These are phyloP conservation scores for Silurus aristotelis DNA, from an alignment of 2,797 vertebrate species.

Conservation along the genomic window DNA sequence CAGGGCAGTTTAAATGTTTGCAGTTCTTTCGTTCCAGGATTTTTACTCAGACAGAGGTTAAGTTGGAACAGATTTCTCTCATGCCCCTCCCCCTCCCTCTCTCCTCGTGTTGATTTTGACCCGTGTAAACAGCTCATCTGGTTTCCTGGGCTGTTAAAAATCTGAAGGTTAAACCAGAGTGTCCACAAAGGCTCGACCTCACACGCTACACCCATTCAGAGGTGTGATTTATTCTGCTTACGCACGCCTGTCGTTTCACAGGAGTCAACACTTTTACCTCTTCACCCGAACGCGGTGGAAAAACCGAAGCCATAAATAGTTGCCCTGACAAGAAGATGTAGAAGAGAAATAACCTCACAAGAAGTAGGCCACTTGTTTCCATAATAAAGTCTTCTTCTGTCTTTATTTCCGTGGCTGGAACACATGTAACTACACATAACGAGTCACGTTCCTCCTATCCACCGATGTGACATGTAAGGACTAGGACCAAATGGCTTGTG, in stretches of 20 bases:
- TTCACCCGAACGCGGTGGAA: slow-evolving; percentile 6
- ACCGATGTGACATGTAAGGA: background rate
- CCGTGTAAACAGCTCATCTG: slow-evolving; percentile 73
- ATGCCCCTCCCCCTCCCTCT: slow-evolving; percentile 26
- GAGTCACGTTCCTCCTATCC: background rate
- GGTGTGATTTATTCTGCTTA: slow-evolving; percentile 62
- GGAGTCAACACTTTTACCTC: slow-evolving; percentile 38
- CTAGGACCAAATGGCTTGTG: background rate
- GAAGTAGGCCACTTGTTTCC: slow-evolving; percentile 18
- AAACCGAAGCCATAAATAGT: slow-evolving; percentile 20
- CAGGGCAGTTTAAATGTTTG: slow-evolving; percentile 66
- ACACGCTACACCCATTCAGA: slow-evolving; percentile 60
- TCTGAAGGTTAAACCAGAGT: slow-evolving; percentile 61
- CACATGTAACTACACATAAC: background rate
- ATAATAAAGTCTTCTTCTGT: background rate
- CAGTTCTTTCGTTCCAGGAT: slow-evolving; percentile 67
- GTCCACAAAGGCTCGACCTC: slow-evolving; percentile 69
- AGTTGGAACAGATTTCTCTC: slow-evolving; percentile 67
- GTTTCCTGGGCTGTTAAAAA: slow-evolving; percentile 71
- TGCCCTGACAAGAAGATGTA: background rate
- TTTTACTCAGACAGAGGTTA: slow-evolving; percentile 52
- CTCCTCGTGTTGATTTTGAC: slow-evolving; percentile 69
- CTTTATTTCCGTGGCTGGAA: slow-evolving; percentile 1
- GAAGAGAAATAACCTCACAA: slow-evolving; percentile 40
- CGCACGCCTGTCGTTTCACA: slow-evolving; percentile 47